phyloP scores from a whole-genome alignment of 2,888 invertebrate species.

The Cyaniris semiargus region DNA sequence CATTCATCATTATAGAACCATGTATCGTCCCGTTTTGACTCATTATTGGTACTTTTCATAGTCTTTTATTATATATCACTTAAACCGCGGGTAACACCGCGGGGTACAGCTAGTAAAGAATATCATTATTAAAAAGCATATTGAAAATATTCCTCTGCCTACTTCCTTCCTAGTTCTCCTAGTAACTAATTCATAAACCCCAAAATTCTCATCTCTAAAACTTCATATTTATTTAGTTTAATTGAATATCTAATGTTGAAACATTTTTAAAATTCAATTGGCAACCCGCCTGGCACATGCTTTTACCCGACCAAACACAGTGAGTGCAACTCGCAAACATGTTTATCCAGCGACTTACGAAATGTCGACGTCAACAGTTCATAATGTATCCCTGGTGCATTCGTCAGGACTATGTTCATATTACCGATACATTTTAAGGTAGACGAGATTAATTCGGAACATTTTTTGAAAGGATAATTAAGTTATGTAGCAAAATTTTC shows the following conservation, averaged over 20 bases:
- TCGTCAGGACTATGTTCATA: neutral
- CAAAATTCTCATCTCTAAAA: neutral
- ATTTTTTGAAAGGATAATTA: too few species aligned
- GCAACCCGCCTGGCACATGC: conserved; percentile 33
- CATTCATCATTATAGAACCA: too few species aligned
- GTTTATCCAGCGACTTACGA: conserved; percentile 18
- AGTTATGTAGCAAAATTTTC: too few species aligned
- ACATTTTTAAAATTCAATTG: conserved; percentile 26
- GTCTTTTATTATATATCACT: too few species aligned
- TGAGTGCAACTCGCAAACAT: conserved; percentile 29
- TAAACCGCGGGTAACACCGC: too few species aligned
- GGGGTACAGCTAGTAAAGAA: too few species aligned
- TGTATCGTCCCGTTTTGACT: too few species aligned
- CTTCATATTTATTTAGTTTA: neutral
- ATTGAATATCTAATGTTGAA: conserved; percentile 24
- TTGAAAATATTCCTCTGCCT: too few species aligned
- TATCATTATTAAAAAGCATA: too few species aligned
- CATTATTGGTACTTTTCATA: too few species aligned
- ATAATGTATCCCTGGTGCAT: conserved; percentile 13
- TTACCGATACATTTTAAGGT: neutral
- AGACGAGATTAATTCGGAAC: too few species aligned
- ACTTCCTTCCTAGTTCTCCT: too few species aligned
- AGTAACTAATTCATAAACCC: neutral
- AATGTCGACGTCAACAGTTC: conserved; percentile 24
- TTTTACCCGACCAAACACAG: conserved; percentile 38